Conservation (phyloP, 1,140 invertebrate species). For the Drosophila kohkoa region DNA sequence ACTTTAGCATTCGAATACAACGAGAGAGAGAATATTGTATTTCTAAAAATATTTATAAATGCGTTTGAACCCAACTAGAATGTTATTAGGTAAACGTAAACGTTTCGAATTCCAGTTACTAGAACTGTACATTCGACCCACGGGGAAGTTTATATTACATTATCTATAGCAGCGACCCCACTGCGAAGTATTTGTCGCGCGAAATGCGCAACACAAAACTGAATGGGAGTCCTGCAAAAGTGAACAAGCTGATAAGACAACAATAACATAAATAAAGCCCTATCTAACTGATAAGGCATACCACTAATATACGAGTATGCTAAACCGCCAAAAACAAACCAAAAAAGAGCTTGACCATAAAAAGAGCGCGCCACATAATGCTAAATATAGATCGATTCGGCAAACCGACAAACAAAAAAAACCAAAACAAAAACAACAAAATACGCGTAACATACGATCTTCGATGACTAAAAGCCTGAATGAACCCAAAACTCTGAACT, state of each 20-base stretch:
- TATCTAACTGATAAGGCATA: slow-evolving; percentile 49
- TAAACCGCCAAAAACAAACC: slow-evolving; percentile 17
- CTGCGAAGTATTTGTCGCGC: slow-evolving; percentile 36
- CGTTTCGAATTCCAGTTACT: neutral
- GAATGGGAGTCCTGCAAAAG: slow-evolving; percentile 53
- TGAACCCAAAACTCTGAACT: slow-evolving; percentile 49
- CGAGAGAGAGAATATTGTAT: too few relatives aligned
- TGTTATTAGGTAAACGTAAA: too few relatives aligned
- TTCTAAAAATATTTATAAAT: too few relatives aligned
- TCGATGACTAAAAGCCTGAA: slow-evolving; percentile 56
- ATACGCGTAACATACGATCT: slow-evolving; percentile 42
- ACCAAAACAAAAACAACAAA: neutral
- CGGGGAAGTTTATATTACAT: slow-evolving; percentile 28
- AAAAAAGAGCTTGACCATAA: slow-evolving; percentile 22
- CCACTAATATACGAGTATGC: slow-evolving; percentile 35
- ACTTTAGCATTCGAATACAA: neutral
- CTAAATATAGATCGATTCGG: slow-evolving; percentile 53
- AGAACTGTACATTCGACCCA: slow-evolving; percentile 16
- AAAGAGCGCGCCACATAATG: slow-evolving; percentile 1
- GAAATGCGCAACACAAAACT: slow-evolving; percentile 44
- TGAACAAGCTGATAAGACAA: slow-evolving; percentile 48
- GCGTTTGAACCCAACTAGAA: too few relatives aligned
- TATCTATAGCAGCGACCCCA: slow-evolving; percentile 17
- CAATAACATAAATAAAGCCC: slow-evolving; percentile 38
- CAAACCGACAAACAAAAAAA: slow-evolving; percentile 19